These are phyloP conservation scores for Augochlorella aurata DNA, from an alignment of 2,888 invertebrate genomes.

Conservation along the genomic window DNA sequence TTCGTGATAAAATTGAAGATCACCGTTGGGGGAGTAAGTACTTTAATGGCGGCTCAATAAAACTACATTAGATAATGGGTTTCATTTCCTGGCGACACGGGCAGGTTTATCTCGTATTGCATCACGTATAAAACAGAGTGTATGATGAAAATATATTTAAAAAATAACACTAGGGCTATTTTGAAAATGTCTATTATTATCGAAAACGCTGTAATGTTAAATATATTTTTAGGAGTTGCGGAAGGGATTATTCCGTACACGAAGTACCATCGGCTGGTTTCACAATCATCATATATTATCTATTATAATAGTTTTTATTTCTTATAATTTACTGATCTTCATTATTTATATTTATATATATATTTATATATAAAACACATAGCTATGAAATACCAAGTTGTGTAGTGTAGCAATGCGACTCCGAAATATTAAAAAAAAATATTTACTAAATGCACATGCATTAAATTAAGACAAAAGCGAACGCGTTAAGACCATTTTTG, in stretches of 20 bases:
- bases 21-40: slow-evolving; percentile 61
- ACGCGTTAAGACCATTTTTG: slow-evolving; percentile 46
- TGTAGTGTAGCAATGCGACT: slow-evolving; percentile 72
- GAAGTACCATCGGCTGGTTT: slow-evolving; percentile 72
- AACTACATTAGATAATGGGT: slow-evolving; percentile 78
- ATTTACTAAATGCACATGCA: slow-evolving; percentile 67
- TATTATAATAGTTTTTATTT: slow-evolving; percentile 77
- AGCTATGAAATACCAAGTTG: slow-evolving; percentile 74
- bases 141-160: slow-evolving; percentile 1
- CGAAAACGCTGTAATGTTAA: neutral
- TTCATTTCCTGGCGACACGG: slow-evolving; percentile 71
- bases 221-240: slow-evolving; percentile 36
- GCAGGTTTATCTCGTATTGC: slow-evolving; percentile 12
- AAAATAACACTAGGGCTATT: neutral
- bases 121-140: neutral
- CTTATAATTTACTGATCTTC: slow-evolving; percentile 74
- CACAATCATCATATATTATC: slow-evolving; percentile 79
- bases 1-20: slow-evolving; percentile 40
- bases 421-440: slow-evolving; percentile 57
- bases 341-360: slow-evolving; percentile 71
- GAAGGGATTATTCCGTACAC: slow-evolving; percentile 69
- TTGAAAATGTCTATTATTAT: neutral
- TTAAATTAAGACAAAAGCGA: slow-evolving; percentile 63
- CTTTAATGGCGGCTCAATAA: slow-evolving; percentile 72
- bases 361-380: slow-evolving; percentile 77